These are phyloP conservation scores for Boloria euphrosyne DNA, from an alignment of 2,888 invertebrate species.

Conservation along the genomic window DNA sequence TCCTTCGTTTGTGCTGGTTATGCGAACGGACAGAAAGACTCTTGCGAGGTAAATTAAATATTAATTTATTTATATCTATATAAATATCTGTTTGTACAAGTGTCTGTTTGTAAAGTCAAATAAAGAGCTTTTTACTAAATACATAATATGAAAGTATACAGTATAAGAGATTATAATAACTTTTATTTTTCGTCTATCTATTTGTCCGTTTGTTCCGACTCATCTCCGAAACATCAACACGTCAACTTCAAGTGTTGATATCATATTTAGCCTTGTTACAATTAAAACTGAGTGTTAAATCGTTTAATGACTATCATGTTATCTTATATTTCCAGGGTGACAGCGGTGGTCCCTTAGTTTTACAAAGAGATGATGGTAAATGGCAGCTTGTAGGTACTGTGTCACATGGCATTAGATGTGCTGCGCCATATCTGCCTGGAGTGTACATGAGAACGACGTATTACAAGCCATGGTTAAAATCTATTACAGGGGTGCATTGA, in stretches of 20 bases:
- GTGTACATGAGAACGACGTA: slow-evolving; percentile 96
- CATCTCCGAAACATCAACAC: too few species aligned
- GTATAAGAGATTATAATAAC: too few species aligned
- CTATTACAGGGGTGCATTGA: slow-evolving; percentile 89
- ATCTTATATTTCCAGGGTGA: slow-evolving; percentile 86
- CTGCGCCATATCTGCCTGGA: slow-evolving; percentile 94
- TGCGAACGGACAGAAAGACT: slow-evolving; percentile 94
- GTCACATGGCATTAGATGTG: slow-evolving; percentile 97
- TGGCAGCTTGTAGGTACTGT: slow-evolving; percentile 96
- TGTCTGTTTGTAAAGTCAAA: too few species aligned
- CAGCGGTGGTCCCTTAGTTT: slow-evolving; percentile 94
- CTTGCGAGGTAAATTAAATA: slow-evolving; percentile 89
- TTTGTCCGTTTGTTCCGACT: too few species aligned
- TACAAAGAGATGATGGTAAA: slow-evolving; percentile 91
- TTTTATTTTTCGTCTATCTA: too few species aligned
- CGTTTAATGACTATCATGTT: too few species aligned
- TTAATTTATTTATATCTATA: not conserved
- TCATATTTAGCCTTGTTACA: too few species aligned
- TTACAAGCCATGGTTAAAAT: slow-evolving; percentile 95
- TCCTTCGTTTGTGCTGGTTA: slow-evolving; percentile 97
- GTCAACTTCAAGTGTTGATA: too few species aligned
- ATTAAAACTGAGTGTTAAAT: too few species aligned
- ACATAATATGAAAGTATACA: too few species aligned
- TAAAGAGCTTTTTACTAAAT: too few species aligned
- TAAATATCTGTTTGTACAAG: too few species aligned